These are phyloP conservation scores for Parazoanthus swiftii DNA, from an alignment of 92 coral and sea anemone species.

Conservation along the genomic window DNA sequence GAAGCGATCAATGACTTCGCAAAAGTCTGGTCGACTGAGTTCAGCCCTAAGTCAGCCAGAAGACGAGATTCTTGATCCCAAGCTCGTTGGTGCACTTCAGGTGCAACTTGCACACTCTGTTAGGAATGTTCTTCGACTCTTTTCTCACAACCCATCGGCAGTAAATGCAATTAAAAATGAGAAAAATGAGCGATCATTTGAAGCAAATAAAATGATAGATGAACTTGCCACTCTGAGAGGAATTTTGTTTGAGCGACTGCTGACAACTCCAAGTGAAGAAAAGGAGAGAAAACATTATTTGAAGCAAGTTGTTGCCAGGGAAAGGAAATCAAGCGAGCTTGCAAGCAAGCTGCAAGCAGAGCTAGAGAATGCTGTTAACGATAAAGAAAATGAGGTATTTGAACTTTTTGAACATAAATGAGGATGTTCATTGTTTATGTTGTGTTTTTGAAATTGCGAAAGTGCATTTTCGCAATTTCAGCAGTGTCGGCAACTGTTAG, in stretches of 20 bases:
- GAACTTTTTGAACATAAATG: no score
- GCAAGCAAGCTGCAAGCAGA: conserved; percentile 84
- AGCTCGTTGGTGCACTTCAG: conserved; percentile 53
- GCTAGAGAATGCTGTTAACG: conserved; percentile 79
- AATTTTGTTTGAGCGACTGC: conserved; percentile 78
- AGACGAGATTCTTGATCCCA: conserved; percentile 43
- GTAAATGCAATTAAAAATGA: conserved; percentile 65
- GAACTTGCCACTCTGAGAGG: conserved; percentile 76
- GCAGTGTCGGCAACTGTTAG: no score
- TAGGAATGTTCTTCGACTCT: conserved; percentile 78
- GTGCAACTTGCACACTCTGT: conserved; percentile 76
- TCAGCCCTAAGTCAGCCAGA: conserved; percentile 41
- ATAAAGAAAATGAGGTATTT: conserved; percentile 92
- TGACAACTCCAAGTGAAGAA: conserved; percentile 88
- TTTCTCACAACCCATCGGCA: conserved; percentile 88
- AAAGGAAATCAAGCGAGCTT: conserved; percentile 80
- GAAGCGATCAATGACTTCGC: conserved; percentile 40
- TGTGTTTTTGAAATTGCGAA: no score
- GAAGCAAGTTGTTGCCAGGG: conserved; percentile 75
- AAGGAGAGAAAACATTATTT: conserved; percentile 78
- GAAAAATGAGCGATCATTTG: conserved; percentile 75
- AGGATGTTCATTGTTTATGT: no score
- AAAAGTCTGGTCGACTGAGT: conserved; percentile 42
- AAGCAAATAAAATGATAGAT: conserved; percentile 75
- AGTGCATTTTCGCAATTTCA: no score